Base-by-base conservation (phyloP, 2,113 vertebrate genomes). In the Artemisiospiza belli region DNA sequence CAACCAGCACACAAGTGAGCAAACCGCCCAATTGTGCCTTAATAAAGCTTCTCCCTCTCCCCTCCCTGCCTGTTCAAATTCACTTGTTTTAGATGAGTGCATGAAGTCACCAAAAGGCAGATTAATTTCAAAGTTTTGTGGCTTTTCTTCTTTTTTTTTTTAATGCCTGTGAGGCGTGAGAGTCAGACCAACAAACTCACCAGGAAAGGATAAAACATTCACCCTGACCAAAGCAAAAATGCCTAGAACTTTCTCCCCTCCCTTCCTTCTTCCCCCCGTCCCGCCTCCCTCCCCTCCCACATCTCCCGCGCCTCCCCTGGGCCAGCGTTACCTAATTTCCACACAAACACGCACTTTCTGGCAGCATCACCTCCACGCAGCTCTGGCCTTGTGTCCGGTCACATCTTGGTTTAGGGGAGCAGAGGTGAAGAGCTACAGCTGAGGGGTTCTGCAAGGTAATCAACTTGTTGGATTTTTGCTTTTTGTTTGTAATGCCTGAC, bases 371-470 rank as follows among this genome's bases (percentile, higher is more conserved):
- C 49, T 91, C 67, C 81, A 21, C 17, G 67, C 64, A 24, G 24
- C 52, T 57, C 86, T 21, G 59, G 46, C 51, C 94, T 86, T 66
- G 87, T 31, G 46, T 13, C 79, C 13, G 49, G 18, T 46, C 27
- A 23, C 83, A 44, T 80, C 85, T 75, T 21, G 6, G 17, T 22
- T 12, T 22, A 64, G 59, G 37, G 41, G 90, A 84, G 75, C 90
- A 82, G 51, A 89, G 54, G 62, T 2, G 43, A 84, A 67, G 81
- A 81, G 54, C 86, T 64, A 59, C 92, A 46, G 10, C 85, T 5
- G 85, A 87, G 78, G 15, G 30, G 37, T 51, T 87, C 73, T 15
- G 57, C 64, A 91, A 98, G 98, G 98, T 97, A 96, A 82, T 80
- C 75, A 49, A 35, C 37, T 31, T 12, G 33, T 21, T 68, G 47